Evolutionary conservation across 2,888 invertebrate genomes (phyloP).

Genomic region (Apomyelois bistriatella): DNA sequence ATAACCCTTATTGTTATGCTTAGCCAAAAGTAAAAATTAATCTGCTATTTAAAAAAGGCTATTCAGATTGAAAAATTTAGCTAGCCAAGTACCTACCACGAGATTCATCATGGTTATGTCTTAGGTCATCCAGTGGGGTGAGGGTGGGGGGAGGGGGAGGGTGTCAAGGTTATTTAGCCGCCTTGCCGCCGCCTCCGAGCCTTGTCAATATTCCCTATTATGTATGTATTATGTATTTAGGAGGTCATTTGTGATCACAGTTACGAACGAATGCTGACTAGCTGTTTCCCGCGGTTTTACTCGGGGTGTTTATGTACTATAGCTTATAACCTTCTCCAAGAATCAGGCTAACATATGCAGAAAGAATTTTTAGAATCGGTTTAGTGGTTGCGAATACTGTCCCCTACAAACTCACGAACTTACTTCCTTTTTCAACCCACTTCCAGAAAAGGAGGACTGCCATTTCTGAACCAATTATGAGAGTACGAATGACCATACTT

Average conservation of each 20-base stretch:
- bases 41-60: too few species aligned
- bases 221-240: background rate
- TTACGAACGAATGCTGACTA: background rate
- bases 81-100: conserved; percentile 19
- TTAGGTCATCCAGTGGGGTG: conserved; percentile 39
- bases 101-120: conserved; percentile 35
- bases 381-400: too few species aligned
- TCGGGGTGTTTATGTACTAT: background rate
- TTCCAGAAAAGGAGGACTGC: too few species aligned
- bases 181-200: conserved; percentile 33
- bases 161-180: conserved; percentile 37
- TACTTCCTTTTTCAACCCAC: too few species aligned
- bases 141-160: conserved; percentile 19
- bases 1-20: too few species aligned
- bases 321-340: too few species aligned
- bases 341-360: too few species aligned
- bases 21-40: too few species aligned
- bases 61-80: conserved; percentile 13
- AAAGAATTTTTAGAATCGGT: too few species aligned
- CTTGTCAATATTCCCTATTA: conserved; percentile 2
- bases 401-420: too few species aligned
- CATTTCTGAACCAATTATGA: too few species aligned
- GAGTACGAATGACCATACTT: too few species aligned
- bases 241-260: background rate
- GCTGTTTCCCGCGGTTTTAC: background rate